Evolutionary conservation across 1,140 invertebrate species (phyloP), one percentile per base, ranked within the genome.

Genomic region (Apis laboriosa): DNA sequence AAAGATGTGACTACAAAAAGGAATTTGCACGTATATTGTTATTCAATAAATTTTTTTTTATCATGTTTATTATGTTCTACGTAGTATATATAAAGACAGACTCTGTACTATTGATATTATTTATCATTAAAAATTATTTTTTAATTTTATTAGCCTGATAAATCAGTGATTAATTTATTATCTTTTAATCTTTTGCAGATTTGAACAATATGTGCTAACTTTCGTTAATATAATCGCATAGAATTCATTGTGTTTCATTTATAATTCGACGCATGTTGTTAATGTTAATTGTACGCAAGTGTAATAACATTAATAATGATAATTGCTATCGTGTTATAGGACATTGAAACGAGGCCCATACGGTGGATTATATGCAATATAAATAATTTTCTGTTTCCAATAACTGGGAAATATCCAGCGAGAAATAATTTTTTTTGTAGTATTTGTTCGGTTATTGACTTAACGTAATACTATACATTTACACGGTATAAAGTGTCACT

Each of bases 171-270:
- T 21, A 60, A n/a, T 74, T 17, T 7, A 34, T 13, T 43, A 28
- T 28, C 60, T 12, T 73, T 60, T 19, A n/a, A 15, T 60, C 13
- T 43, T 19, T 28, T 12, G 19, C 8, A 74, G 56, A 60, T 21
- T 43, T 17, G 28, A 15, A 60, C 12, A 17, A 2, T 24, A 77
- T 56, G 74, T 51, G 61, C 53, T 43, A 43, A 43, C 21, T 56
- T 72, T 53, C 43, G 79, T 84, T 84, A 49, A 51, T 28, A 9
- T 8, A 56, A 24, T 11, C 8, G 21, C 53, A n/a, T 75, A 17
- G 81, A 84, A 67, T 68, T 77, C 73, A 56, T 24, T n/a, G 17
- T 28, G 51, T 83, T 68, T 61, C 56, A 63, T 60, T 71, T 53
- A 63, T 80, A 66, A 63, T 74, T 53, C 11, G 28, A 9, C 24